phyloP scores from a whole-genome alignment of 2,888 invertebrate species.

The Andricus quercusramuli region DNA sequence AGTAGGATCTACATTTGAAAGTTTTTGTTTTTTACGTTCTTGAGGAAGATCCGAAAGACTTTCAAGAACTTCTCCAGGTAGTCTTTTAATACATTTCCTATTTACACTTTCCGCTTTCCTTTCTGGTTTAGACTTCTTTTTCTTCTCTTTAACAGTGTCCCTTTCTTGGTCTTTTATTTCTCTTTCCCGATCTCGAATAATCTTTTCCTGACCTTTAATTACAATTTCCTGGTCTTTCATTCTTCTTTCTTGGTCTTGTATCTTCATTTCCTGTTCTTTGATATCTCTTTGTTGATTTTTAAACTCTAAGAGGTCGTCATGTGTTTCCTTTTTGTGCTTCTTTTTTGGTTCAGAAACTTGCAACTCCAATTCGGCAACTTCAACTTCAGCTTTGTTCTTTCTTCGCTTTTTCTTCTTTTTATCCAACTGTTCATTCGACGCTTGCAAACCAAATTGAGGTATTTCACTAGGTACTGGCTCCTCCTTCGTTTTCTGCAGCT shows the following conservation, averaged over 20 bases:
- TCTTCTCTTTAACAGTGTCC: not conserved
- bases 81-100: not conserved
- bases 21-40: not conserved
- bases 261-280: not conserved
- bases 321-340: not conserved
- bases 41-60: not conserved
- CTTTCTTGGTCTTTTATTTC: not conserved
- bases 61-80: not conserved
- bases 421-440: not conserved
- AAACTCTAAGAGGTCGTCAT: not conserved
- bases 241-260: not conserved
- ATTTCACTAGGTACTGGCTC: not conserved
- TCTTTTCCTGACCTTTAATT: not conserved
- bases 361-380: not conserved
- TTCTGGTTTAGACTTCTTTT: not conserved
- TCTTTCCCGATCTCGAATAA: not conserved
- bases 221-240: not conserved
- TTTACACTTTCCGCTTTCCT: not conserved
- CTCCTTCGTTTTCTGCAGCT: slow-evolving; percentile 7
- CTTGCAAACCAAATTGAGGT: not conserved
- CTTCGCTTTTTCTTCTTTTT: slow-evolving; percentile 7
- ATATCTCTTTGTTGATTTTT: not conserved
- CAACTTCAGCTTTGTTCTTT: not conserved
- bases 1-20: not conserved
- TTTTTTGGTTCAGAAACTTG: not conserved